Base-by-base conservation (phyloP, 2,888 invertebrate genomes). In the Acleris sparsana region DNA sequence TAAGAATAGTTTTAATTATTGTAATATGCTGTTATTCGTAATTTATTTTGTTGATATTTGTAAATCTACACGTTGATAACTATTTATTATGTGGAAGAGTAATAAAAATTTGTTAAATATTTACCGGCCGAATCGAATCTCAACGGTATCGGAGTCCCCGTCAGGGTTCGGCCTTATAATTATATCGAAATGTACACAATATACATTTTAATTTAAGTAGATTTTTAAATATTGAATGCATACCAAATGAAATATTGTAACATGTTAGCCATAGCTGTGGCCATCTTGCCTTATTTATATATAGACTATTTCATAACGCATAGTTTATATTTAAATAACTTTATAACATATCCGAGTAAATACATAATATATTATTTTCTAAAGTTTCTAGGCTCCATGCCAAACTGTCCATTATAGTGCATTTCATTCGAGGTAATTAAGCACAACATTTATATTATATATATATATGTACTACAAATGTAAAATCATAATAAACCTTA, bases 1-100 rank as follows among this genome's bases (percentile, higher is more conserved):
- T 89, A 90, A 86, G 86, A 72, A 75, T 89, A 87, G 84, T 84
- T 83, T 78, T 88, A 89, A 77, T 76, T 86, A 84, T 84, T 88
- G 86, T 90, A 91, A 87, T 88, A 89, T 90, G 85, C 91, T 92
- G 92, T 92, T 92, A 92, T 92, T 89, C 89, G 89, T 92, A 92
- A 92, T 92, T 92, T 92, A 92, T 92, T 92, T 92, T 92, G 92
- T 92, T 92, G 91, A 92, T 92, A 92, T 90, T 92, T 92, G 88
- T 92, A 92, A 92, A 91, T 90, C 91, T 90, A 89, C 90, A 90
- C 90, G 92, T 92, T 92, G 84, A 91, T 90, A 91, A 89, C 89
- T 92, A 92, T 92, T 92, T 92, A 92, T 92, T 91, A 89, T 88
- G 87, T 86, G 87, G 86, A 87, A 87, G 84, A 88, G 80, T 80